Conservation (phyloP, 1,140 invertebrate genomes). For the Cecropterus lyciades region DNA sequence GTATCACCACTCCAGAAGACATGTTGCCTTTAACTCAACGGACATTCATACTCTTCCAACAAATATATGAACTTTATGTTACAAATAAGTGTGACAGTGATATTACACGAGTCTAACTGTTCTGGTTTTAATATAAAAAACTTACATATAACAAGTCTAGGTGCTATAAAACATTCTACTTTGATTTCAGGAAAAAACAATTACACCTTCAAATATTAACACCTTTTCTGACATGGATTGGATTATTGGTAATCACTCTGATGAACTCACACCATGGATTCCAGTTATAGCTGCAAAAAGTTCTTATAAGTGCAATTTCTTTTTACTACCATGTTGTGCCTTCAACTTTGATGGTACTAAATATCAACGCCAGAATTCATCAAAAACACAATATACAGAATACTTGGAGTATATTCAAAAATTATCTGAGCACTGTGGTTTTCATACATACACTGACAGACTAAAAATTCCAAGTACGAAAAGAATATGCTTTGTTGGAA, state of each 20-base stretch:
- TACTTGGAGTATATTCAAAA: constrained; percentile 92
- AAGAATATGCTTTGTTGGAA: constrained; percentile 92
- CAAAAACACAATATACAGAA: constrained; percentile 91
- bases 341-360: constrained; percentile 96
- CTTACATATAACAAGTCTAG: too few species aligned
- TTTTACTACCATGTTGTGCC: constrained; percentile 97
- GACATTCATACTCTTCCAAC: too few species aligned
- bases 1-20: too few species aligned
- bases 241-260: constrained; percentile 99
- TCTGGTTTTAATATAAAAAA: too few species aligned
- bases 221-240: constrained; percentile 94
- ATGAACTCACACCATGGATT: constrained; percentile 99
- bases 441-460: constrained; percentile 90
- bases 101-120: too few species aligned
- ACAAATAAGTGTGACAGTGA: too few species aligned
- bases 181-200: constrained; percentile 83
- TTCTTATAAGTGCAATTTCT: constrained; percentile 90
- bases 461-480: constrained; percentile 98
- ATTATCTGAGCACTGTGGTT: constrained; percentile 91
- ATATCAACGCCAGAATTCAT: constrained; percentile 88
- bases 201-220: constrained; percentile 88
- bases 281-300: constrained; percentile 94
- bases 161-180: constrained; percentile 5
- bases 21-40: too few species aligned
- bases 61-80: too few species aligned